A percentile compares a stretch with the other conserved stretches of the same genome.
These are phyloP conservation scores for Ploceus nigricollis DNA, from an alignment of 2,113 vertebrate species.

Conservation along the genomic window DNA sequence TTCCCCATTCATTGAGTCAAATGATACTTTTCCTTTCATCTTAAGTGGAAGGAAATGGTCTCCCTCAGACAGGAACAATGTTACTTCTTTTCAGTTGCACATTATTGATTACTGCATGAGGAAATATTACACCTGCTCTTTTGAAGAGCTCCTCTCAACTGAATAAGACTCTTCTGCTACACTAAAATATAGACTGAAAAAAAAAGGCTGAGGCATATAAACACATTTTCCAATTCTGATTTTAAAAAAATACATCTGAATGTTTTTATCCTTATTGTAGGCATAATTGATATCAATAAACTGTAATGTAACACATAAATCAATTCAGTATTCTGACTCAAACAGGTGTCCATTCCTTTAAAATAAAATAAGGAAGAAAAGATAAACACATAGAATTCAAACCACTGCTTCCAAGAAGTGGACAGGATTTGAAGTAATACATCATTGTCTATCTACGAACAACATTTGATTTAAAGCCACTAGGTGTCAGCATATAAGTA, in stretches of 20 bases:
- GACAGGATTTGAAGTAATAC: background rate
- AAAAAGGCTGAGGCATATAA: background rate
- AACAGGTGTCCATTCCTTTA: background rate
- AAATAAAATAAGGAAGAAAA: background rate
- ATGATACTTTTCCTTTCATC: background rate
- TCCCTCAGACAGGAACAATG: background rate
- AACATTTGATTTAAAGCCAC: slow-evolving; percentile 29
- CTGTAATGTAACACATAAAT: background rate
- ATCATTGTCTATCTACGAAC: background rate
- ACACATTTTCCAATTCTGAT: background rate
- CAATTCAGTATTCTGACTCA: background rate
- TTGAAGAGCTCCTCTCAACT: background rate
- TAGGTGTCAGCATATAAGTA: slow-evolving; percentile 63
- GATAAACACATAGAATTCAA: background rate
- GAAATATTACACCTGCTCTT: background rate
- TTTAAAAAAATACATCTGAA: background rate
- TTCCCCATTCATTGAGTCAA: background rate
- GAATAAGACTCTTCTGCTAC: background rate
- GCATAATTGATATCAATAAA: background rate
- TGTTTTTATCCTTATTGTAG: background rate
- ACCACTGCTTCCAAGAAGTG: background rate
- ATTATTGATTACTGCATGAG: background rate
- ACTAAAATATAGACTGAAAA: background rate
- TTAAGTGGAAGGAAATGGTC: background rate
- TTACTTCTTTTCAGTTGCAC: background rate